Conservation (phyloP, 2,888 invertebrate species). For the Entomobrya multifasciata region DNA sequence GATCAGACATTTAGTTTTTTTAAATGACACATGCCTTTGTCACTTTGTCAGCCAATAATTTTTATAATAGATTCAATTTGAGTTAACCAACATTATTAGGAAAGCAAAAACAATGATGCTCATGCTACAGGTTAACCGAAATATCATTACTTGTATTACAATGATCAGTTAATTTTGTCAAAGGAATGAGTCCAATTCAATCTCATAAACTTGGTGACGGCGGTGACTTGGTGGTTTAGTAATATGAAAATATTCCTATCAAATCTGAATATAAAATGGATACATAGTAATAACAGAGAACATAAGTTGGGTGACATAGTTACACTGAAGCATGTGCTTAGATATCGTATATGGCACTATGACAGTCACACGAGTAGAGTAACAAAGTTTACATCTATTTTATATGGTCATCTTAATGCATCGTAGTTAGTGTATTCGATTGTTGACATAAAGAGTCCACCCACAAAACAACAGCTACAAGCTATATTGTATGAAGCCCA, state of each 20-base stretch:
- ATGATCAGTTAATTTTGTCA: background rate
- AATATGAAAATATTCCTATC: constrained; percentile 11
- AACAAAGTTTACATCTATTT: background rate
- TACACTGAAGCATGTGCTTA: background rate
- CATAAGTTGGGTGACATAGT: background rate
- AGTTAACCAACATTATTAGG: too few relatives aligned
- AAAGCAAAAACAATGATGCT: too few relatives aligned
- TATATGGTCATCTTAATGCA: background rate
- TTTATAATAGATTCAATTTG: too few relatives aligned
- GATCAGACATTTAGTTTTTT: too few relatives aligned
- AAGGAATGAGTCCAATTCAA: constrained; percentile 32
- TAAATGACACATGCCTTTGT: too few relatives aligned
- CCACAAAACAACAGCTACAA: constrained; percentile 19
- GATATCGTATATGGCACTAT: background rate
- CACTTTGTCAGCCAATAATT: too few relatives aligned
- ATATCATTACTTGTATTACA: too few relatives aligned
- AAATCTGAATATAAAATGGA: background rate
- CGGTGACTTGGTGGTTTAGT: background rate
- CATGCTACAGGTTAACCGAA: too few relatives aligned
- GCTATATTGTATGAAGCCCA: constrained; percentile 1
- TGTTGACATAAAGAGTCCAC: constrained; percentile 52
- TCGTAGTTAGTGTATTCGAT: background rate
- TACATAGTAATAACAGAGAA: background rate
- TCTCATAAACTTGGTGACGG: background rate
- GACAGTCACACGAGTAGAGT: background rate